Base-by-base conservation (phyloP, 2,113 vertebrate species). In the Mastomys coucha region DNA sequence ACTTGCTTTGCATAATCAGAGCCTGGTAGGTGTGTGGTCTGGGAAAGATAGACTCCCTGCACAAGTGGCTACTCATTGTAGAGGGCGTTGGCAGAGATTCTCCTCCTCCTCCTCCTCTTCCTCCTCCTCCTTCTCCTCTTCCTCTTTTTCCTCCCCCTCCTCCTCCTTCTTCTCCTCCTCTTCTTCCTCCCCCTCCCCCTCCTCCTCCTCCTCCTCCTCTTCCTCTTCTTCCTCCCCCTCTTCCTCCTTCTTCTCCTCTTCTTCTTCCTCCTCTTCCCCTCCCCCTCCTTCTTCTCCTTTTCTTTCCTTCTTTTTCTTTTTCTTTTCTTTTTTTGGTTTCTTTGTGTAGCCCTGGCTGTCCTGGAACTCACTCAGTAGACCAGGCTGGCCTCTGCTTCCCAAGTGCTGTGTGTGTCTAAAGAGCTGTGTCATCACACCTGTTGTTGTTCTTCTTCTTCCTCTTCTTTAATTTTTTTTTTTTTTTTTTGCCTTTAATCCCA, bases 101-200 rank as follows among this genome's bases (percentile, higher is more conserved):
- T 36, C 33, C 5, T 36, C 33, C 31, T 36, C 13, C 7, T 26
- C 16, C 36, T 56, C 26, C 28, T 51, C 31, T 8, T 75, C 39
- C 39, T 45, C 73, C 11, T 76, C 20, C 1, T 42, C 4, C 17
- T 72, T 1, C 39, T 51, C 2, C 16, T 33, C 26, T 12, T 36
- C 13, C 3, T 39, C 7, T 20, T 39, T 17, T 19, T 75, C 26
- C 16, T 53, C 31, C 9, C 45, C 39, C 22, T 26, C 22, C 4
- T 63, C 12, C 31, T 13, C 12, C 2, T 8, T 13, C 4, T 31
- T 31, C 9, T 3, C 12, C 19, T 3, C 16, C n/a, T 36, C 9
- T 4, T 9, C 20, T 1, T 17, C 20, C n/a, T 72, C 31, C 7
- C 20, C 26, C 16, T 76, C 39, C 24, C 42, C 22, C 9, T 51